These are phyloP conservation scores for Rhinogobio ventralis DNA, from an alignment of 2,797 vertebrate genomes.

Conservation along the genomic window DNA sequence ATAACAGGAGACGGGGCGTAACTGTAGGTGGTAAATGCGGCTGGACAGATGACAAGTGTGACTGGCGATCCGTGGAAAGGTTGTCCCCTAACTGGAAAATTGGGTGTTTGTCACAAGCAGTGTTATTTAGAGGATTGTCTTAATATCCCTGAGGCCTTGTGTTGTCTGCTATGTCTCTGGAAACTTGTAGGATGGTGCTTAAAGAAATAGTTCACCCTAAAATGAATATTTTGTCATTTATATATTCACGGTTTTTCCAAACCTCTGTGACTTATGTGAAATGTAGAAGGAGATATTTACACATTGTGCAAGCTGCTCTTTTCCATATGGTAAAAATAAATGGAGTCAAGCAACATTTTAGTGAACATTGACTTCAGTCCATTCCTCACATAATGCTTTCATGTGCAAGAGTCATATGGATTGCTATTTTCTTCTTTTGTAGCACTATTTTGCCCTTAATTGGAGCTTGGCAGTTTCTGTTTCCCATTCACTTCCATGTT, in stretches of 20 bases:
- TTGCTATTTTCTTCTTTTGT: not conserved
- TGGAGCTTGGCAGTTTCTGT: not conserved
- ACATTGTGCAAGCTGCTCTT: not conserved
- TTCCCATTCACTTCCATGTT: not conserved
- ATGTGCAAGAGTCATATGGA: not conserved
- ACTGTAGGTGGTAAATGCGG: constrained; percentile 45
- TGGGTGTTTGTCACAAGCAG: constrained; percentile 23
- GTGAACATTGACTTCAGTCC: not conserved
- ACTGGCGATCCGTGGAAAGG: constrained; percentile 6
- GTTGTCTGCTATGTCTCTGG: constrained; percentile 22
- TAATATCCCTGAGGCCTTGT: constrained; percentile 21
- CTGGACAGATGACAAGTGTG: constrained; percentile 45
- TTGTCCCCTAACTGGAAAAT: constrained; percentile 32
- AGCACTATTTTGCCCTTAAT: not conserved
- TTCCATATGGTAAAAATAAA: not conserved
- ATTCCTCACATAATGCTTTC: not conserved
- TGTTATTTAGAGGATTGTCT: constrained; percentile 25
- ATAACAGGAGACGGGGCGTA: constrained; percentile 26
- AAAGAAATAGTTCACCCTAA: not conserved
- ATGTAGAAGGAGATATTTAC: not conserved
- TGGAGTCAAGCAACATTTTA: not conserved
- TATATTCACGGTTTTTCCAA: not conserved
- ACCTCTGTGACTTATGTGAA: not conserved
- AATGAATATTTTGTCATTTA: not conserved
- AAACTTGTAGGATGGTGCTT: constrained; percentile 1